Evolutionary conservation across 2,113 vertebrate genomes (phyloP), one percentile per base, ranked within the genome.

Genomic region (Microtus pennsylvanicus): DNA sequence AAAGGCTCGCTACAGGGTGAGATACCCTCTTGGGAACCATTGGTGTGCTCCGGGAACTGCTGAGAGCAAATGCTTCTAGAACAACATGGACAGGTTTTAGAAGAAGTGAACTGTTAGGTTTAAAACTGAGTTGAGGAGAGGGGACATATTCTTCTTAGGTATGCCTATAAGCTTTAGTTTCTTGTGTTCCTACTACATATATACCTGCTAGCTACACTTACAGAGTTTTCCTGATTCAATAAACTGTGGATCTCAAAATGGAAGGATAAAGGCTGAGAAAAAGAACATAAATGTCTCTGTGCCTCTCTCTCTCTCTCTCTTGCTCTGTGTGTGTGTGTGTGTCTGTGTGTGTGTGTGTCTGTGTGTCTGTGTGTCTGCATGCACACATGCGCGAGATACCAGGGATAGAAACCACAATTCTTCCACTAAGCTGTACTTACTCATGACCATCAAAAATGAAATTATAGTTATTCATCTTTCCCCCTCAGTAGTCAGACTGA

Each of bases 1-100:
- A 42, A 11, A 4, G 22, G 63, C 12, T 17, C 13, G 1, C 1
- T 21, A 3, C 7, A 35, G 11, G 10, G 0, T 30, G 42, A 10
- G 70, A 75, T 85, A 7, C 67, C 47, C 35, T 78, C 35, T 47
- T 45, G n/a, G 33, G 26, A 87, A 6, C 21, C 47, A 42, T 1
- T 45, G 30, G 9, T n/a, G 3, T 42, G 2, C 58, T 30, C 22
- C 42, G 28, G n/a, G 1, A 67, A 52, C 5, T 28, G 10, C 7
- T 1, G 33, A 38, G 5, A 58, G 24, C 3, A 30, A n/a, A 55
- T 55, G 14, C 33, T 76, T 65, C 55, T n/a, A n/a, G 47, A 16
- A 35, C 3, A 81, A 28, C 21, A 45, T 26, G 13, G 8, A 3
- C 35, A 80, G 8, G 6, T 65, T 33, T n/a, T 81, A 55, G 86